Percentiles rank a stretch among this genome's conserved stretches.
Evolutionary conservation across 2,797 vertebrate species (phyloP).

Genomic region (Sarcophilus harrisii): DNA sequence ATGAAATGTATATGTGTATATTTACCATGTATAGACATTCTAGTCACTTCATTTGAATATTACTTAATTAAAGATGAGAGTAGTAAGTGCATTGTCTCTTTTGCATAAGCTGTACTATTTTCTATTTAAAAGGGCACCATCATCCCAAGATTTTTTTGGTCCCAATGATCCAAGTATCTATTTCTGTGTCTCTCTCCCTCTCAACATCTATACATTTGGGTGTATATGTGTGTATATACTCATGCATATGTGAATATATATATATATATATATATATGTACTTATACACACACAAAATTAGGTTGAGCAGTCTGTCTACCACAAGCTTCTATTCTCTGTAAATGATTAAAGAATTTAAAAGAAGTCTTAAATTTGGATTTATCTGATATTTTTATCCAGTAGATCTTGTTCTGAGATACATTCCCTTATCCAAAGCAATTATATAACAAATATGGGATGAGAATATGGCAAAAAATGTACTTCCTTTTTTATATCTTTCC

Average conservation of each 20-base stretch:
- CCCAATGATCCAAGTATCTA: background rate
- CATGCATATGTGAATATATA: background rate
- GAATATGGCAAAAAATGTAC: background rate
- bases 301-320: background rate
- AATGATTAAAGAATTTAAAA: background rate
- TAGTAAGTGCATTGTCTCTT: background rate
- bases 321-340: background rate
- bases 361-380: background rate
- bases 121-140: constrained; percentile 41
- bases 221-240: background rate
- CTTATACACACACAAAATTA: background rate
- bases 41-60: background rate
- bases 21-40: background rate
- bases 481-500: background rate
- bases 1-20: background rate
- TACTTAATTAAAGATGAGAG: background rate
- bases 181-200: background rate
- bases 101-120: background rate
- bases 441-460: background rate
- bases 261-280: background rate
- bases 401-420: background rate
- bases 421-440: background rate
- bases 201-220: background rate
- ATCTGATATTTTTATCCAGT: background rate
- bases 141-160: background rate